phyloP scores from a whole-genome alignment of 2,888 invertebrate species.

The Emmelina monodactyla region DNA sequence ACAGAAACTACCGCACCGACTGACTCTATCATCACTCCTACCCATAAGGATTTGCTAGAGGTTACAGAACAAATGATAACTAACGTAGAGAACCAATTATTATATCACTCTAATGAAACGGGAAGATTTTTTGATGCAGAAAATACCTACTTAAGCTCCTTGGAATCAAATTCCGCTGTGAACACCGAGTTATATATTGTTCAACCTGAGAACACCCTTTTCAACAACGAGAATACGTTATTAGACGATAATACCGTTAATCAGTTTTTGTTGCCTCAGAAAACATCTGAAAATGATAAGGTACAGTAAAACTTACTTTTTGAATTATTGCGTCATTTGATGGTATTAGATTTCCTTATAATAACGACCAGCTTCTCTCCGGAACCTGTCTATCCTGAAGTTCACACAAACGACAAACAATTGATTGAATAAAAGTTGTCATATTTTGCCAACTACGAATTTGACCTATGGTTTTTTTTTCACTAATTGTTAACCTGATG shows the following conservation, averaged over 20 bases:
- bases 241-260: slow-evolving; percentile 53
- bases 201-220: slow-evolving; percentile 34
- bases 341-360: too few relatives aligned
- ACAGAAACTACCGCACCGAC: neutral
- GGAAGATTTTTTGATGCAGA: slow-evolving; percentile 35
- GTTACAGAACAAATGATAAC: slow-evolving; percentile 25
- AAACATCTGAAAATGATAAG: slow-evolving; percentile 27
- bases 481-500: too few relatives aligned
- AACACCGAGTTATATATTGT: slow-evolving; percentile 31
- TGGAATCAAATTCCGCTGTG: slow-evolving; percentile 11
- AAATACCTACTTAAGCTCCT: neutral
- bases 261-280: slow-evolving; percentile 46
- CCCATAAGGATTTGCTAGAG: slow-evolving; percentile 21
- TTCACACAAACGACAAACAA: too few relatives aligned
- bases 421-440: too few relatives aligned
- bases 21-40: slow-evolving; percentile 7
- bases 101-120: slow-evolving; percentile 36
- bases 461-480: too few relatives aligned
- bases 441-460: too few relatives aligned
- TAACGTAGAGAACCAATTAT: slow-evolving; percentile 30
- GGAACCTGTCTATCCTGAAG: too few relatives aligned
- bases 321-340: too few relatives aligned
- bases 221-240: slow-evolving; percentile 43
- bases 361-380: too few relatives aligned
- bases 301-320: neutral